Evolutionary conservation across 1,140 invertebrate genomes (phyloP).

Genomic region (Dreissena rostriformis): DNA sequence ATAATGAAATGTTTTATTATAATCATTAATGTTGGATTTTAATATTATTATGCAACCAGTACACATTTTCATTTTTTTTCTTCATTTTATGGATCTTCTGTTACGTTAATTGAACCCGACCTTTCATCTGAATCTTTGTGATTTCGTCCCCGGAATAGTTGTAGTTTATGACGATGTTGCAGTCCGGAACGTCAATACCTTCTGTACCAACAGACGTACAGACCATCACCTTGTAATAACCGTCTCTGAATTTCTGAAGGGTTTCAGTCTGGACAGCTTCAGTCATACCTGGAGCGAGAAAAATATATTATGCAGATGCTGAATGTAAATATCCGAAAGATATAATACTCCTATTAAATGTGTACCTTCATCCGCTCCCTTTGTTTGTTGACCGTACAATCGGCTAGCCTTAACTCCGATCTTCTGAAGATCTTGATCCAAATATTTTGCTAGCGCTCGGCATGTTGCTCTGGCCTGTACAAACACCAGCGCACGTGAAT

Average conservation of each 20-base stretch:
- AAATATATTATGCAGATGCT: background rate
- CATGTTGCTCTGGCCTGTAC: slow-evolving; percentile 38
- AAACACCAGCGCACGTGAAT: slow-evolving; percentile 38
- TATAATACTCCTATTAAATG: background rate
- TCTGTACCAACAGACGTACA: slow-evolving; percentile 81
- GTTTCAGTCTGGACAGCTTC: slow-evolving; percentile 60
- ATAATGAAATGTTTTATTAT: background rate
- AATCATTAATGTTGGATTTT: background rate
- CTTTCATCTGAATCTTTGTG: slow-evolving; percentile 79
- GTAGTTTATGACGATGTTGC: slow-evolving; percentile 80
- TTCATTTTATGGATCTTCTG: background rate
- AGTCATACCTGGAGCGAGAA: slow-evolving; percentile 62
- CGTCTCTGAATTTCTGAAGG: slow-evolving; percentile 58
- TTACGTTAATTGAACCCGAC: slow-evolving; percentile 39
- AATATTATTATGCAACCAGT: background rate
- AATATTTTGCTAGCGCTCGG: slow-evolving; percentile 16
- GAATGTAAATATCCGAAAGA: background rate
- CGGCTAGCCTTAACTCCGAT: background rate
- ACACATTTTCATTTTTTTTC: background rate
- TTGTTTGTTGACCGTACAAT: slow-evolving; percentile 19
- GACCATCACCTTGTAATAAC: slow-evolving; percentile 64
- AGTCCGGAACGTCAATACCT: slow-evolving; percentile 79
- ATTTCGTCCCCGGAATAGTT: slow-evolving; percentile 80
- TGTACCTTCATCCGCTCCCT: slow-evolving; percentile 24
- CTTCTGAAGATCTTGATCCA: slow-evolving; percentile 22